Evolutionary conservation across 2,797 vertebrate species (phyloP).

Genomic region (Lepilemur ruficaudatus): DNA sequence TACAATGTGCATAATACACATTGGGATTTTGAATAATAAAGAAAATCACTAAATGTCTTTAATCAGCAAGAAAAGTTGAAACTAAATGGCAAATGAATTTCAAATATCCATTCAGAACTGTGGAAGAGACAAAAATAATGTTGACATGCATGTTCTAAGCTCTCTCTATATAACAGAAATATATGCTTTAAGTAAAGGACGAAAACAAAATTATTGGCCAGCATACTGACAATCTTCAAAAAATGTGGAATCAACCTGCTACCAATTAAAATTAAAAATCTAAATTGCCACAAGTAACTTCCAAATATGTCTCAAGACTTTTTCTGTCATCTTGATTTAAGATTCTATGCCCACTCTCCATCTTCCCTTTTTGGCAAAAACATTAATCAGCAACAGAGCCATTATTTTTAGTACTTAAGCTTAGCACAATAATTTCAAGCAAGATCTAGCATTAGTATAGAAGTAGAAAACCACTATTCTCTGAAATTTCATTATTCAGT

Average conservation of each 20-base stretch:
- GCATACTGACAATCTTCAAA: background rate
- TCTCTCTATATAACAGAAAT: background rate
- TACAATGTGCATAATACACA: background rate
- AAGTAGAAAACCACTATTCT: slow-evolving; percentile 14
- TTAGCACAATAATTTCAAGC: slow-evolving; percentile 18
- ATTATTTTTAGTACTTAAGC: background rate
- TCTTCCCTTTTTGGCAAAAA: background rate
- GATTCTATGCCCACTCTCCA: background rate
- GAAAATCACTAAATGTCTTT: background rate
- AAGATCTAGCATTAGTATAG: background rate
- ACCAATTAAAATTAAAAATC: slow-evolving; percentile 27
- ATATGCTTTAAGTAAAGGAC: background rate
- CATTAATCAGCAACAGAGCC: background rate
- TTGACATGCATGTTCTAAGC: background rate
- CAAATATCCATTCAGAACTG: background rate
- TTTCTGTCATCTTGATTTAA: background rate
- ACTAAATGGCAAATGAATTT: background rate
- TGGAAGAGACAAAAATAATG: background rate
- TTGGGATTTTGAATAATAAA: background rate
- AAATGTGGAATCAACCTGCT: background rate
- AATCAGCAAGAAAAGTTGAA: background rate
- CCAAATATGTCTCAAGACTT: slow-evolving; percentile 18
- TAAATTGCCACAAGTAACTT: background rate
- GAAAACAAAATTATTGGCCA: background rate
- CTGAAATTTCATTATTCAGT: slow-evolving; percentile 15